phyloP scores from a whole-genome alignment of 2,113 vertebrate species.

The Gorsachius goisagi region DNA sequence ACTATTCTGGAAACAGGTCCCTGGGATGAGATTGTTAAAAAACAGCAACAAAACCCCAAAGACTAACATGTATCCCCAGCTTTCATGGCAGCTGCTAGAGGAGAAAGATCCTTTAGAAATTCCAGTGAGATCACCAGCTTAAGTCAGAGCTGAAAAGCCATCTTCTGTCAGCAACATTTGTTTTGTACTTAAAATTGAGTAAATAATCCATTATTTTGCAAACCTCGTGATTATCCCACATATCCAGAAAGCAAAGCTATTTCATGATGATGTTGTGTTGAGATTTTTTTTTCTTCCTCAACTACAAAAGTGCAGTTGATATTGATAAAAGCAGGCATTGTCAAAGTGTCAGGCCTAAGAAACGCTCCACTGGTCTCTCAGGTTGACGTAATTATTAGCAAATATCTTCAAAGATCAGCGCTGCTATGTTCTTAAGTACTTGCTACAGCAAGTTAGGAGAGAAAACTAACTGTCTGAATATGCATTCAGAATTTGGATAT shows the following conservation, averaged over 20 bases:
- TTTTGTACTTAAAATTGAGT: background rate
- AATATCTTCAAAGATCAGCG: background rate
- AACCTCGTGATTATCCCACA: background rate
- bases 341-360: background rate
- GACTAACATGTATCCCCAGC: accelerated
- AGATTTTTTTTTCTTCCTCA: background rate
- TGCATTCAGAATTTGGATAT: background rate
- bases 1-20: background rate
- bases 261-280: background rate
- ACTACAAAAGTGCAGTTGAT: background rate
- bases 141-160: background rate
- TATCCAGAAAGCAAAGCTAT: background rate
- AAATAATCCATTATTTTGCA: background rate
- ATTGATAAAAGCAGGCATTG: background rate
- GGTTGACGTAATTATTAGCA: background rate
- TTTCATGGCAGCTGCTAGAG: background rate
- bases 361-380: background rate
- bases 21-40: background rate
- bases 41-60: background rate
- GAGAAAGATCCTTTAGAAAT: background rate
- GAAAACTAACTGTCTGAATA: background rate
- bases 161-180: background rate
- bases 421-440: background rate
- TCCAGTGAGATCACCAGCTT: background rate
- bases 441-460: background rate